Evolutionary conservation across 2,113 vertebrate genomes (phyloP), one percentile per base, ranked within the genome.

Genomic region (Myiagra hebetior): DNA sequence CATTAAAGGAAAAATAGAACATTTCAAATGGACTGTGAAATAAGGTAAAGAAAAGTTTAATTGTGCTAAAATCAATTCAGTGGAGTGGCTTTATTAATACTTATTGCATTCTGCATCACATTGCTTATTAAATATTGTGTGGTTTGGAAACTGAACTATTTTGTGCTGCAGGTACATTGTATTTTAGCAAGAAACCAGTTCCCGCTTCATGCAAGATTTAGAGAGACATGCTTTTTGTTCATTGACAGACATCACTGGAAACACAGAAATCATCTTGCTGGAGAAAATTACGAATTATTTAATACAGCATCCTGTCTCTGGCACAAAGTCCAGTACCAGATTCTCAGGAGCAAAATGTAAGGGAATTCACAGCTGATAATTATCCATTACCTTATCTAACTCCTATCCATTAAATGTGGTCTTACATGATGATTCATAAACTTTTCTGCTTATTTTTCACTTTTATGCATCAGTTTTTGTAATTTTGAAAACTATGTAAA

Each of bases 11-110:
- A 84, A 92, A 93, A 95, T 67, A 96, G 85, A 95, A 89, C 91
- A 64, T 85, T 97, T 94, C 88, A 97, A 98, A 98, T 97, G 95
- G 94, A 93, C 89, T 98, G 96, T 98, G 97, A 98, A 98, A 98
- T 98, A 97, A 97, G 92, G 96, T 95, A 98, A 97, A 97, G 94
- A 95, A 97, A 97, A 96, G 89, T 97, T 98, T 97, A 97, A 98
- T 98, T 24, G 7, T 77, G 59, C 91, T 97, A 96, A 91, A 98
- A 97, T 97, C 97, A 97, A 97, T 95, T 94, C 57, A 60, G 62
- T 59, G 57, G 92, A 94, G 86, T 82, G 41, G 80, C 75, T 97
- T 95, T 96, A 97, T 97, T 97, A 96, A 97, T 94, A 96, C 93
- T 89, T 97, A 91, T 94, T 95, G 84, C 91, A 86, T 92, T 96